Evolutionary conservation across 2,888 invertebrate genomes (phyloP).

Genomic region (Hyposoter dolosus): DNA sequence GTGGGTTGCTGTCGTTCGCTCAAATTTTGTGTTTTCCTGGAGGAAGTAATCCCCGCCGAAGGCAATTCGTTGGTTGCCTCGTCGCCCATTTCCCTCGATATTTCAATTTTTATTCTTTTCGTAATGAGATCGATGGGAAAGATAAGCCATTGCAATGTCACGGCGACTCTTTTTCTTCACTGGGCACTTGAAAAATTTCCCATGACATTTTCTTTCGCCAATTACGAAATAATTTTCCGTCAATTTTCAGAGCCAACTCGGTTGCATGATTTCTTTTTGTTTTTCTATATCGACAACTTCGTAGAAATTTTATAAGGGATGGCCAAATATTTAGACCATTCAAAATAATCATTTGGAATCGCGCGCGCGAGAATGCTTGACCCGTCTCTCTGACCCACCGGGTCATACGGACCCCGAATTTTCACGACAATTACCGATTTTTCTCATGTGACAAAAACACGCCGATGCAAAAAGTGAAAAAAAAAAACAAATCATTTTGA

Average conservation of each 20-base stretch:
- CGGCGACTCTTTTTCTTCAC: slow-evolving; percentile 5
- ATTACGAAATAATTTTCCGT: slow-evolving; percentile 18
- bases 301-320: background rate
- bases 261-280: slow-evolving; percentile 15
- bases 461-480: too few relatives aligned
- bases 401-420: too few relatives aligned
- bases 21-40: slow-evolving; percentile 43
- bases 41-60: slow-evolving; percentile 16
- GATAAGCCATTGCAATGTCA: background rate
- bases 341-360: too few relatives aligned
- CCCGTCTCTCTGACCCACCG: too few relatives aligned
- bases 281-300: slow-evolving; percentile 39
- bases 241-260: slow-evolving; percentile 21
- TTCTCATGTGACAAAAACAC: too few relatives aligned
- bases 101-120: background rate
- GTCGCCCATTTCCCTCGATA: slow-evolving; percentile 50
- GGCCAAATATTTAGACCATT: too few relatives aligned
- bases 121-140: slow-evolving; percentile 9
- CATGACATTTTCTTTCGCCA: slow-evolving; percentile 33
- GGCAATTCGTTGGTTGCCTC: slow-evolving; percentile 9
- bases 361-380: too few relatives aligned
- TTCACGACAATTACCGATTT: too few relatives aligned
- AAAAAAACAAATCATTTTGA: background rate
- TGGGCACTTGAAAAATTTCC: slow-evolving; percentile 41
- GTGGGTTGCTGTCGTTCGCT: slow-evolving; percentile 33